Evolutionary conservation across 2,797 vertebrate genomes (phyloP).

Genomic region (Numenius phaeopus): DNA sequence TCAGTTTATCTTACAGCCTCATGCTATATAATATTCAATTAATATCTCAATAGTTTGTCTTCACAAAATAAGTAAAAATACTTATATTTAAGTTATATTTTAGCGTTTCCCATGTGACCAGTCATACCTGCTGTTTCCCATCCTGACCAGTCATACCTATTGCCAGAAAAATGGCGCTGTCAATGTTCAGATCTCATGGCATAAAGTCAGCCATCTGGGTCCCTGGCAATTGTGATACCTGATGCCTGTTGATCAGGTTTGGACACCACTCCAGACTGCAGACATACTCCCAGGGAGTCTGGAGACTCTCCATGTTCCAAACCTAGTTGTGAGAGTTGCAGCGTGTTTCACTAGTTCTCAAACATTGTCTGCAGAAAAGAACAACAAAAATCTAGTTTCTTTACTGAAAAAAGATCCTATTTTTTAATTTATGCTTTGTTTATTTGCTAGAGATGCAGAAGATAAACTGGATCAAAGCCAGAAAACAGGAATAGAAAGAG

Average conservation of each 20-base stretch:
- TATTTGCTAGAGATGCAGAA: slow-evolving; percentile 83
- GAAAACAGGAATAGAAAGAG: slow-evolving; percentile 83
- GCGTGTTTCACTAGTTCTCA: background rate
- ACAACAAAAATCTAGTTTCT: background rate
- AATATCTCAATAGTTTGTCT: background rate
- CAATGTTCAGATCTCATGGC: background rate
- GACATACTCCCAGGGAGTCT: background rate
- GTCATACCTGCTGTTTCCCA: background rate
- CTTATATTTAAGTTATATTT: background rate
- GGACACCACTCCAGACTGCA: background rate
- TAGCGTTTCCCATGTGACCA: background rate
- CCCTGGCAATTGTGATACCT: background rate
- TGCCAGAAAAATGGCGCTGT: background rate
- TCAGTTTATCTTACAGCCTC: background rate
- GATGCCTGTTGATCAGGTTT: background rate
- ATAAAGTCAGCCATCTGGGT: background rate
- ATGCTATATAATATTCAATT: background rate
- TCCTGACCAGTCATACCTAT: background rate
- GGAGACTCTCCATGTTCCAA: background rate
- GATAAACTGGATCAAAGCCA: slow-evolving; percentile 83
- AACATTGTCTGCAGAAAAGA: background rate
- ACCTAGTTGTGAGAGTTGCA: background rate
- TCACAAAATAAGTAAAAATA: background rate
- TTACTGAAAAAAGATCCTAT: background rate
- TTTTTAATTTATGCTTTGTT: background rate